Evolutionary conservation across 2,888 invertebrate species (phyloP), one percentile per base, ranked within the genome.

Genomic region (Mallateleia sp.): DNA sequence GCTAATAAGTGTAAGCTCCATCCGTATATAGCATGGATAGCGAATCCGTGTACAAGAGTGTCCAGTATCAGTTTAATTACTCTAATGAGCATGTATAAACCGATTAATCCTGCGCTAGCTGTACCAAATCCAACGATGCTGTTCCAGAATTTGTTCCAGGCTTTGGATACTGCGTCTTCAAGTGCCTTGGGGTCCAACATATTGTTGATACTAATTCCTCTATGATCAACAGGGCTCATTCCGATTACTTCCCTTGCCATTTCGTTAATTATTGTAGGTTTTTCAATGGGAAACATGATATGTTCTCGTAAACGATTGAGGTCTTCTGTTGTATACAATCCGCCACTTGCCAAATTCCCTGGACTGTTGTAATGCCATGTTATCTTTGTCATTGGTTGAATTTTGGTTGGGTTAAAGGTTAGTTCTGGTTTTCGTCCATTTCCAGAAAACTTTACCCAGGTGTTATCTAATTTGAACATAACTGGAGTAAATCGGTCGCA

Each of bases 301-400:
- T 72, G 54, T 14, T 85, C 58, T 8, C 64, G 5, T 0, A 89
- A 28, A 22, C 75, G 20, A 0, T 83, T 25, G 0, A 87, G 32
- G 1, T 89, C 87, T 6, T 38, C 38, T 3, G 56, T 11, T 0
- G 54, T 50, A 20, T 87, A 89, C 8, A 89, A 85, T 11, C 85
- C 87, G 11, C 82, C 77, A 2, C 56, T 69, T 1, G 83, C 80
- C 4, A 88, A 6, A 0, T 42, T n/a, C 5, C 11, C 52, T 0
- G 74, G 64, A 15, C 54, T 72, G 0, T 22, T 50, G 5, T 83
- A 88, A 0, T 25, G 32, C 79, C 82, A 85, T 0, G 32, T 66
- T 1, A 14, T 1, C 7, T 56, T 28, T 11, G 28, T 56, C 45
- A 45, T 15, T n/a, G 45, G 45, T 7, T 45, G 15, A n/a, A 45